Base-by-base conservation (phyloP, 2,113 vertebrate genomes). In the Abramis brama region DNA sequence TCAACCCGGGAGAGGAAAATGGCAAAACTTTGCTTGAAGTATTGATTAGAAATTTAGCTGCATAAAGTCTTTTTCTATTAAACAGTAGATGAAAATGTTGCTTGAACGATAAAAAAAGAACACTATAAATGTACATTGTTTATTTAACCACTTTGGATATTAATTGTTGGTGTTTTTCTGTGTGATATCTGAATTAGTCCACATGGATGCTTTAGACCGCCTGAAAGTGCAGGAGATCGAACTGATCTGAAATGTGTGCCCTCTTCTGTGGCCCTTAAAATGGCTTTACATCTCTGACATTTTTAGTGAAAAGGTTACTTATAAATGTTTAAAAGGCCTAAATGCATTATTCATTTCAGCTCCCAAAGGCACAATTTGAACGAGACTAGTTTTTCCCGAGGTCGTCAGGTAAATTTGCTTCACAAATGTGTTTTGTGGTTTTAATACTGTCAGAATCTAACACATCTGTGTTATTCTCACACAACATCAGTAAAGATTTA, bases 291-390 rank as follows among this genome's bases (percentile, higher is more conserved):
- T 43, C 15, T 5, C 73, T 85, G 83, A 82, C 86, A 87, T 87
- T 87, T 87, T 55, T 81, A 68, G 68, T 77, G 86, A 87, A 88
- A 85, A 88, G 83, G 87, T 85, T 77, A 82, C 30, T 50, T 82
- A 85, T 23, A 77, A 85, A 60, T 43, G 52, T 36, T 83, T 80
- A 45, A 55, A 87, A 79, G 15, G 39, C 23, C 25, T 86, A 80
- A 74, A 86, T 82, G 85, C 57, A 75, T 84, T 79, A 75, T 84
- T 78, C 75, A 62, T 87, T 84, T 62, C 12, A 47, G 66, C 19
- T 55, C 60, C 43, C 57, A 25, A 55, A 55, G 75, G 75, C 75
- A 77, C 27, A 77, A 55, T 77, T 30, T 52, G 47, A 77, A 77
- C 50, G 5, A 23, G 23, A 2, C 12, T 47, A 13, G 71, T 27